Evolutionary conservation across 1,140 invertebrate species (phyloP).

Genomic region (Pantala flavescens): DNA sequence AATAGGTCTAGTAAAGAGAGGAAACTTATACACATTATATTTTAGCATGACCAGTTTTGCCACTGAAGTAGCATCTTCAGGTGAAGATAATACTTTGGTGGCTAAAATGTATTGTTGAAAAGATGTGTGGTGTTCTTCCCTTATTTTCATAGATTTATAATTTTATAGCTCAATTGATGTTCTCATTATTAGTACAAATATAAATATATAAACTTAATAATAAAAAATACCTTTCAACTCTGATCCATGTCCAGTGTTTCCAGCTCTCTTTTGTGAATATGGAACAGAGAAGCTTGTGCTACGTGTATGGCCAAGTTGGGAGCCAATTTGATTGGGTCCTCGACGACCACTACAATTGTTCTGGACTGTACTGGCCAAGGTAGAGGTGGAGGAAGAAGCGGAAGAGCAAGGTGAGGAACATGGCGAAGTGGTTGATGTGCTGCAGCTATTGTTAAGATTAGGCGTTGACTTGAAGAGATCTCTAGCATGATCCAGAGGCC

Average conservation of each 20-base stretch:
- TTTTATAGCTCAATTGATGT: no score
- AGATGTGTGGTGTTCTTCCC: no score
- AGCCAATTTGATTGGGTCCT: slow-evolving; percentile 24
- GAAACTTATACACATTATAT: no score
- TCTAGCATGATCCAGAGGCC: slow-evolving; percentile 78
- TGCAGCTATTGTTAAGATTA: slow-evolving; percentile 86
- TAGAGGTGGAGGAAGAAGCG: background rate
- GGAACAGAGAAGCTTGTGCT: slow-evolving; percentile 89
- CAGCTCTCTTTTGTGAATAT: slow-evolving; percentile 63
- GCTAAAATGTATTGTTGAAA: no score
- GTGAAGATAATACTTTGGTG: no score
- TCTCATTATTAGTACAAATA: no score
- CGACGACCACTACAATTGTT: background rate
- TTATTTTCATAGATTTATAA: no score
- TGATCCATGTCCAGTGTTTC: slow-evolving; percentile 39
- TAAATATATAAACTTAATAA: no score
- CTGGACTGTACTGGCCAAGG: background rate
- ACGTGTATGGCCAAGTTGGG: slow-evolving; percentile 54
- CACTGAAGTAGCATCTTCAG: no score
- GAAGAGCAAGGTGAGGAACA: background rate
- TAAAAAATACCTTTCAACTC: slow-evolving; percentile 30
- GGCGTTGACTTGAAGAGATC: slow-evolving; percentile 94
- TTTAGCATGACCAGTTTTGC: no score
- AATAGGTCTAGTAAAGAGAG: no score
- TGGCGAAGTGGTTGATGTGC: slow-evolving; percentile 56